phyloP scores from a whole-genome alignment of 2,113 vertebrate species.

The Pygoscelis antarcticus region DNA sequence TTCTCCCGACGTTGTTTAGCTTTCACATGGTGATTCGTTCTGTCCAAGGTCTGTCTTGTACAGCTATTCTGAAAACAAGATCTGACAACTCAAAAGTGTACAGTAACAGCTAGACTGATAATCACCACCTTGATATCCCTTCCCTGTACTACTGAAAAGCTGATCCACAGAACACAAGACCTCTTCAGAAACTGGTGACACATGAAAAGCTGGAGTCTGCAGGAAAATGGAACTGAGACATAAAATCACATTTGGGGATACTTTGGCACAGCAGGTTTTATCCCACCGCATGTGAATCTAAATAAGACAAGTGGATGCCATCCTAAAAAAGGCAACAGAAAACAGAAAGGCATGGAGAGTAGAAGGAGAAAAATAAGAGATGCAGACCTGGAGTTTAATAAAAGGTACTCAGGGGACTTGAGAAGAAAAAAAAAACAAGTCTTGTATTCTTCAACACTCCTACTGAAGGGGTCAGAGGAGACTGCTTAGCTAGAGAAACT shows the following conservation, averaged over 20 bases:
- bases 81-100: background rate
- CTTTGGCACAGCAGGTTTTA: background rate
- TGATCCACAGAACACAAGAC: background rate
- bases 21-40: background rate
- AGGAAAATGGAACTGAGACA: background rate
- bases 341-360: background rate
- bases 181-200: background rate
- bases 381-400: background rate
- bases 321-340: background rate
- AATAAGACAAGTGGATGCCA: background rate
- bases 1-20: background rate
- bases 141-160: background rate
- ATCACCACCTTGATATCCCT: background rate
- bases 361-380: background rate
- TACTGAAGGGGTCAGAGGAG: background rate
- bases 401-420: background rate
- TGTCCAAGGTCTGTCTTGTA: background rate
- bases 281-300: background rate
- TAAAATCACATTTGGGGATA: background rate
- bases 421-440: background rate
- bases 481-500: background rate
- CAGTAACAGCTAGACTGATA: background rate
- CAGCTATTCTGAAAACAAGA: background rate
- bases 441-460: background rate
- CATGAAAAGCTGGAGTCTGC: background rate